Conservation (phyloP, 2,797 vertebrate species). For the Helarctos malayanus region DNA sequence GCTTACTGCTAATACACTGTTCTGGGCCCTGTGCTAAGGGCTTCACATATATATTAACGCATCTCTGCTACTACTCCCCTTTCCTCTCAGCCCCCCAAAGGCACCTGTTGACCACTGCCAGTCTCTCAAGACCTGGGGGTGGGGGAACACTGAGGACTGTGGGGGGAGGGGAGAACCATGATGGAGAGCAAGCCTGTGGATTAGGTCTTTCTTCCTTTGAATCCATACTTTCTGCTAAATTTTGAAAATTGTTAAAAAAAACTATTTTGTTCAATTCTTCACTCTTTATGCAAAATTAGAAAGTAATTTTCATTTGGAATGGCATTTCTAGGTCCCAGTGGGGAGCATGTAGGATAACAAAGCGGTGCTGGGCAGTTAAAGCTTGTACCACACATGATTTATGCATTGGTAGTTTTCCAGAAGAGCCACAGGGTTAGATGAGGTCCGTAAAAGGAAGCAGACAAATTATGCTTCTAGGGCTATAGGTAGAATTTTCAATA, state of each 20-base stretch:
- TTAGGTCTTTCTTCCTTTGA: slow-evolving; percentile 36
- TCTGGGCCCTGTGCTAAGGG: not conserved
- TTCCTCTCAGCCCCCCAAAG: not conserved
- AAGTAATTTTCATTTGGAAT: slow-evolving; percentile 45
- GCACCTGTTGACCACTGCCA: not conserved
- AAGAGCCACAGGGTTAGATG: not conserved
- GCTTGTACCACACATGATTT: not conserved
- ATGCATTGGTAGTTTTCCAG: not conserved
- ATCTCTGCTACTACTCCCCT: not conserved
- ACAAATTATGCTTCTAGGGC: slow-evolving; percentile 10
- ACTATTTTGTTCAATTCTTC: not conserved
- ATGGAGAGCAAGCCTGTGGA: not conserved
- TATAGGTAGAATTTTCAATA: not conserved
- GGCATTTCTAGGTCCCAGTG: not conserved
- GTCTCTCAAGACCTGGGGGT: not conserved
- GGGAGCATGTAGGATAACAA: not conserved
- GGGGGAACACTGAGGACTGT: not conserved
- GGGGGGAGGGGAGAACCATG: not conserved
- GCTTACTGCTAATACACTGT: not conserved
- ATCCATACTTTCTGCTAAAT: slow-evolving; percentile 28
- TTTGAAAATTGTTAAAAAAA: slow-evolving; percentile 48
- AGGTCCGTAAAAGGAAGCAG: not conserved
- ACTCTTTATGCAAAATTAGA: slow-evolving; percentile 22
- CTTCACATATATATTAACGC: not conserved
- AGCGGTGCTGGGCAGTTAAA: not conserved